Base-by-base conservation (phyloP, 2,113 vertebrate species). In the Gallinago media region DNA sequence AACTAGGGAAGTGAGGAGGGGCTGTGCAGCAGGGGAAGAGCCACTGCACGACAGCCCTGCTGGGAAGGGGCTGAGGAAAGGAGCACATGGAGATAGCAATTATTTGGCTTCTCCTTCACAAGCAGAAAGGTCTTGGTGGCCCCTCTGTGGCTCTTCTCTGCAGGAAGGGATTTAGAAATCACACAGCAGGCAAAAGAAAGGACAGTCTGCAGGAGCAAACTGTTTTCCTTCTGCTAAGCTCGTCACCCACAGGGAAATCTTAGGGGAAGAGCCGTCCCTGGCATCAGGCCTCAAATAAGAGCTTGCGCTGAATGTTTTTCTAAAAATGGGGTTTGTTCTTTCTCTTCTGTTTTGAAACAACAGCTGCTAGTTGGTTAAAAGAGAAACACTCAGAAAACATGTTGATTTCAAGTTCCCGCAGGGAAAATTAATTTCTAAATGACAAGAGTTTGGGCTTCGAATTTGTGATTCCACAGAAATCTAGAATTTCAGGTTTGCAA, bases 161-260 rank as follows among this genome's bases (percentile, higher is more conserved):
- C 5, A 3, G 12, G 56, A 25, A 84, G 36, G 40, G 86, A 87
- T 96, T 92, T 91, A 89, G 65, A 73, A 91, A 91, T 12, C 44
- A 12, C 2, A 1, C 54, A 88, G 80, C 67, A 92, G 66, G 73
- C 31, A 65, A 70, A 86, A 93, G 52, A 81, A 88, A 93, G 58
- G 61, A 84, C 3, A 15, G 10, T 61, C 66, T 6, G 3, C 21
- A 2, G 68, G 79, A 93, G 15, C 38, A 81, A 90, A 71, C 38
- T 1, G 5, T 58, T 85, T 47, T 4, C 2, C 0, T 66, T 89
- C 50, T 63, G 52, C 55, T 93, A 92, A 89, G 73, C 61, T 88
- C n/a, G 46, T 62, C 73, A 89, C 73, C 76, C 36, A 26, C 80
- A 89, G 80, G 58, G 76, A 92, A 91, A 87, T 94, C 70, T 84